Evolutionary conservation across 2,888 invertebrate species (phyloP), one percentile per base, ranked within the genome.

Genomic region (Rhynchonema sp.): DNA sequence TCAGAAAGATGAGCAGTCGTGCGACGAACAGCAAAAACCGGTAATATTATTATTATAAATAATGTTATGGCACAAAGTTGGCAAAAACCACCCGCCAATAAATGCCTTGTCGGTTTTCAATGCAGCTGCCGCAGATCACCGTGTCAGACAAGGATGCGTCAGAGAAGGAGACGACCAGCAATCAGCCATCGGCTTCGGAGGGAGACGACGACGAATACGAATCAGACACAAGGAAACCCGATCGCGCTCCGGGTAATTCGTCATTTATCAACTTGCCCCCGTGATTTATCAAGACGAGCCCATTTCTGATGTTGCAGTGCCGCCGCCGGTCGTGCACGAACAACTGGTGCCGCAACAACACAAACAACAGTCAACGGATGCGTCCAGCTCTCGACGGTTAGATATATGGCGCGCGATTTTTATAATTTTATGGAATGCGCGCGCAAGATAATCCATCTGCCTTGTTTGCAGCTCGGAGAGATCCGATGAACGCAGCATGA

Each of bases 401-500:
- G 49, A 13, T 9, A 20, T 13, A 38, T 38, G 6, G 6, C 38
- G 17, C 38, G 38, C 38, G 38, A 38, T 13, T 38, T 38, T 38
- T 38, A 17, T 38, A 38, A 13, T 3, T 25, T 29, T 29, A 30
- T n/a, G n/a, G n/a, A n/a, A n/a, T n/a, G n/a, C n/a, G n/a, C n/a
- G n/a, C n/a, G n/a, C n/a, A n/a, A n/a, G n/a, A n/a, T n/a, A n/a
- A n/a, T n/a, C n/a, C n/a, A n/a, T n/a, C n/a, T n/a, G n/a, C n/a
- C n/a, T 2, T 23, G 29, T 17, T 30, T 56, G 13, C 46, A 57
- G 49, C 6, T 68, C 67, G 9, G 66, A 67, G 55, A 62, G 69
- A 22, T 67, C 67, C 9, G 71, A 71, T 59, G 71, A 71, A 56
- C 63, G 68, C 63, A 70, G 69, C 30, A 57, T 72, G 20, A 67